A percentile compares a stretch with the other conserved stretches of the same genome.
phyloP scores from a whole-genome alignment of 1,140 invertebrate species.

The Archivesica marissinica region DNA sequence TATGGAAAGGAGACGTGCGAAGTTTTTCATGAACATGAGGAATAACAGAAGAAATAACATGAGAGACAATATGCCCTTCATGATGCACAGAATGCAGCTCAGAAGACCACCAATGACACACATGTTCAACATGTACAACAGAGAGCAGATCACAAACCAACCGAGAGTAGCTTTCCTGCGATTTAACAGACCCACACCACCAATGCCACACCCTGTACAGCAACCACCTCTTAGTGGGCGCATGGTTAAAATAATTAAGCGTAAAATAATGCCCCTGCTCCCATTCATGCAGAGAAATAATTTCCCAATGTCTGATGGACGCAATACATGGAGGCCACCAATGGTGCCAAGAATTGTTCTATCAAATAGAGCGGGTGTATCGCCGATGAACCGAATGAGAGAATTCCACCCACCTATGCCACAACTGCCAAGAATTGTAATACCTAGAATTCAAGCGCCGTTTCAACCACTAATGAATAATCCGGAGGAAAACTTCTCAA shows the following conservation, averaged over 20 bases:
- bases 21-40: constrained; percentile 43
- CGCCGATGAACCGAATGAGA: neutral
- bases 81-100: neutral
- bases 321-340: neutral
- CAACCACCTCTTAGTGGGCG: constrained; percentile 35
- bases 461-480: neutral
- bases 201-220: constrained; percentile 44
- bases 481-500: neutral
- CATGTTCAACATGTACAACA: constrained; percentile 8
- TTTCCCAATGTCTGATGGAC: too few relatives aligned
- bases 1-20: constrained; percentile 41
- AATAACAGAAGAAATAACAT: neutral
- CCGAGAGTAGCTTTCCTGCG: constrained; percentile 5
- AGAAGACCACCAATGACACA: constrained; percentile 15
- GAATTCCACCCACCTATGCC: constrained; percentile 41
- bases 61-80: neutral
- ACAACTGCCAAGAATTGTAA: neutral
- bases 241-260: constrained; percentile 27
- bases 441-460: neutral
- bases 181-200: neutral
- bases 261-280: neutral
- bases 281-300: constrained; percentile 32
- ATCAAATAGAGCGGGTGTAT: neutral
- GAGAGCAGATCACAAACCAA: neutral
- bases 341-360: constrained; percentile 34